Base-by-base conservation (phyloP, 2,113 vertebrate genomes). In the Campylorhamphus procurvoides region DNA sequence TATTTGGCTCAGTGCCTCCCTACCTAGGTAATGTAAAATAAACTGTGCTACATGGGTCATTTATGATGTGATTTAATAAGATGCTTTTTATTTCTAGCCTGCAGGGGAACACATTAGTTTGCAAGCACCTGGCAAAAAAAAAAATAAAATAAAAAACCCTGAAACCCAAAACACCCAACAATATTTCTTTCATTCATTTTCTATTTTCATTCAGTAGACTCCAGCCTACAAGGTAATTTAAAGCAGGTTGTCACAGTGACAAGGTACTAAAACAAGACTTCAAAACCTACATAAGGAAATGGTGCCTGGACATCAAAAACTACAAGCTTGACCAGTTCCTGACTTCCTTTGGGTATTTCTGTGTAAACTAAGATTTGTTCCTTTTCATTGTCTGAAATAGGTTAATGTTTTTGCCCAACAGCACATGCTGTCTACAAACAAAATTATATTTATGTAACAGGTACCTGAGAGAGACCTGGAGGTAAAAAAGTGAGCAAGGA, bases 11-110 rank as follows among this genome's bases (percentile, higher is more conserved):
- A 49, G 75, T 73, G 80, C 92, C 73, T 96, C 82, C 73, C 97
- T 87, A 95, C 95, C 78, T 94, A 94, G 50, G 80, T 97, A 97
- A 95, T 97, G 90, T 92, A 98, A 97, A 97, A 96, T 95, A 96
- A 97, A 95, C 96, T 96, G 76, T 90, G 90, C 79, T 95, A 93
- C 93, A 96, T 93, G 97, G 95, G 86, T 97, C 96, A 97, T 97
- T 97, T 97, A 96, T 94, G 87, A 94, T 95, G 93, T 97, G 96
- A 97, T 97, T 98, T 95, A 98, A 95, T 97, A 97, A 97, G 87
- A 94, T 83, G 42, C 18, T 89, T 95, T 97, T 95, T 96, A 96
- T 97, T 96, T 96, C 81, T 66, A 94, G 72, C 77, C 92, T 84
- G 23, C 55, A 93, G 86, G 90, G 90, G 90, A 90, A 88, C 74